phyloP scores from a whole-genome alignment of 1,140 invertebrate species.

The Goniozus legneri region DNA sequence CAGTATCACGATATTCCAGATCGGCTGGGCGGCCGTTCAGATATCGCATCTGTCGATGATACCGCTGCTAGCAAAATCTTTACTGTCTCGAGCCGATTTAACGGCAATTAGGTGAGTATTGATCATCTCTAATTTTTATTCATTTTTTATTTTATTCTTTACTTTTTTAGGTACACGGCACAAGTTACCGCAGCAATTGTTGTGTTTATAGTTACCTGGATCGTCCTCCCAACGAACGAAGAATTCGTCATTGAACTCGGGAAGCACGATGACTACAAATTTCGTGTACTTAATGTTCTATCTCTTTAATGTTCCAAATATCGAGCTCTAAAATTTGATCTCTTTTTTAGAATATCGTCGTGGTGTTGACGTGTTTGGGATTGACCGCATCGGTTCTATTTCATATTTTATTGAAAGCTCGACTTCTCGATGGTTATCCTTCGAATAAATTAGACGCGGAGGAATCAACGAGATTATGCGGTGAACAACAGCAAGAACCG shows the following conservation, averaged over 20 bases:
- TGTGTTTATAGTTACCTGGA: conserved; percentile 76
- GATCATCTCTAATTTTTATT: conserved; percentile 7
- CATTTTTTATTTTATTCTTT: conserved; percentile 16
- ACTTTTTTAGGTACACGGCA: conserved; percentile 71
- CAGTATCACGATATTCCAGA: conserved; percentile 83
- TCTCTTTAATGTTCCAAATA: conserved; percentile 1
- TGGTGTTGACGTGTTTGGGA: conserved; percentile 59
- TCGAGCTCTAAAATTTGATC: conserved; percentile 1
- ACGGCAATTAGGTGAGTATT: conserved; percentile 70
- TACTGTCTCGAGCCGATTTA: conserved; percentile 69
- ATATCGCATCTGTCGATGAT: conserved; percentile 89
- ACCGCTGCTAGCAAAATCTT: conserved; percentile 68
- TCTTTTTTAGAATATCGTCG: conserved; percentile 55
- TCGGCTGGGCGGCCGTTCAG: conserved; percentile 87
- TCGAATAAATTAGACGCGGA: conserved; percentile 14
- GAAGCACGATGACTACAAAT: conserved; percentile 70
- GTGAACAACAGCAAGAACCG: neutral
- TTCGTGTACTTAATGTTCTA: conserved; percentile 58
- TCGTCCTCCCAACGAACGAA: conserved; percentile 60
- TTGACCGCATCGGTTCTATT: conserved; percentile 58
- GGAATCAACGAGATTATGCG: conserved; percentile 9
- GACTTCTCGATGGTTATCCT: conserved; percentile 34
- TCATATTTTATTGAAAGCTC: conserved; percentile 54
- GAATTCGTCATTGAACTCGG: conserved; percentile 58
- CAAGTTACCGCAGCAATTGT: conserved; percentile 75